A percentile compares a stretch with the other conserved stretches of the same genome.
Evolutionary conservation across 2,888 invertebrate species (phyloP).

Genomic region (Apotomis betuletana): DNA sequence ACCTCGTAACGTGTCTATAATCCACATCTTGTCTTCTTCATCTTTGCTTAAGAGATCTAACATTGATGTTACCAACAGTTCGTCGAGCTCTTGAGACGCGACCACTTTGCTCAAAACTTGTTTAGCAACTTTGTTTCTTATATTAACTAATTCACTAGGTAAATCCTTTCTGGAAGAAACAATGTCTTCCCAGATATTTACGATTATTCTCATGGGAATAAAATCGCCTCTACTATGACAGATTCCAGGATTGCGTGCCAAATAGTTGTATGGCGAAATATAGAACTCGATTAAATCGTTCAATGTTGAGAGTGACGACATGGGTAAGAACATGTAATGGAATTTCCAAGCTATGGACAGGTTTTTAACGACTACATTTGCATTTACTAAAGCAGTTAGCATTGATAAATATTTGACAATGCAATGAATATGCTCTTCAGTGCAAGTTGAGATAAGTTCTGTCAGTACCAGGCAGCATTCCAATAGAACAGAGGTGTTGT

Average conservation of each 20-base stretch:
- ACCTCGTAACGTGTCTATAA: slow-evolving; percentile 65
- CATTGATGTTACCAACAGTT: slow-evolving; percentile 65
- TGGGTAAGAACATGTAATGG: slow-evolving; percentile 74
- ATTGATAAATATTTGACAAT: slow-evolving; percentile 61
- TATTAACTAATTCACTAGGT: slow-evolving; percentile 48
- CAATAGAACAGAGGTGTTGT: slow-evolving; percentile 62
- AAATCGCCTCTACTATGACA: slow-evolving; percentile 64
- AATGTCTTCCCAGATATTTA: slow-evolving; percentile 52
- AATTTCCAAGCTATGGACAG: slow-evolving; percentile 75
- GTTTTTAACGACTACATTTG: slow-evolving; percentile 68
- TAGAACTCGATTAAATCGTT: slow-evolving; percentile 70
- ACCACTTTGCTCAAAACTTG: slow-evolving; percentile 65
- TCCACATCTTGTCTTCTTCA: slow-evolving; percentile 59
- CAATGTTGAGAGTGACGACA: slow-evolving; percentile 66
- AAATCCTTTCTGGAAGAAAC: slow-evolving; percentile 42
- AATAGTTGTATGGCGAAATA: slow-evolving; percentile 43
- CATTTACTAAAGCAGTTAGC: slow-evolving; percentile 67
- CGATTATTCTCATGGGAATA: slow-evolving; percentile 65
- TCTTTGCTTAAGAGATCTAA: slow-evolving; percentile 59
- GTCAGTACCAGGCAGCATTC: slow-evolving; percentile 64
- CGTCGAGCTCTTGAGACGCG: slow-evolving; percentile 69
- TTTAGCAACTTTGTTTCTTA: slow-evolving; percentile 56
- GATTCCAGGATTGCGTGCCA: slow-evolving; percentile 47
- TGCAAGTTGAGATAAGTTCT: slow-evolving; percentile 63
- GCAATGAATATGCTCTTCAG: slow-evolving; percentile 69